Percentiles rank a stretch among this genome's conserved stretches.
These are phyloP conservation scores for Lophius piscatorius DNA, from an alignment of 2,113 vertebrate species.

Conservation along the genomic window DNA sequence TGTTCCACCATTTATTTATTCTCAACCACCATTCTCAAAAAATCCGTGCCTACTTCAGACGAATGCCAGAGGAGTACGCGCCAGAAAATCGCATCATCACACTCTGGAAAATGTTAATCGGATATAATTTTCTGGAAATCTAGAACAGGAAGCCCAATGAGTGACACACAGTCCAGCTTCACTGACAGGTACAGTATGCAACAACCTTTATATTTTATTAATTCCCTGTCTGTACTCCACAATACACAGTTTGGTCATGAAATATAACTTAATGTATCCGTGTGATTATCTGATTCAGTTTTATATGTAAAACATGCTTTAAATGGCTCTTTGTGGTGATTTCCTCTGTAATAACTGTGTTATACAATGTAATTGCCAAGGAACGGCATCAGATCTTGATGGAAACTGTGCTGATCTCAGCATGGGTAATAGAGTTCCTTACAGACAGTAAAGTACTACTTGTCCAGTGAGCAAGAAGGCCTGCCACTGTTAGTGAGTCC, in stretches of 20 bases:
- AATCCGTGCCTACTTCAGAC: conserved; percentile 50
- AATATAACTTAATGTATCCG: neutral
- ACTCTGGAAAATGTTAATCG: conserved; percentile 88
- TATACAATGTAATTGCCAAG: conserved; percentile 56
- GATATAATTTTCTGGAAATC: conserved; percentile 83
- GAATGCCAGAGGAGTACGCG: conserved; percentile 65
- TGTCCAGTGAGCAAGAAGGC: conserved; percentile 36
- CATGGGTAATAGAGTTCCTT: conserved; percentile 54
- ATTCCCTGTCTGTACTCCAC: conserved; percentile 6
- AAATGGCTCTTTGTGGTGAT: conserved; percentile 32
- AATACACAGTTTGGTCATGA: neutral
- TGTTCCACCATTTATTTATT: conserved; percentile 29
- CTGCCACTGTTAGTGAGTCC: conserved; percentile 47
- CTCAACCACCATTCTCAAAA: conserved; percentile 34
- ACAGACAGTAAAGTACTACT: conserved; percentile 60
- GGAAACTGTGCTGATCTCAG: conserved; percentile 69
- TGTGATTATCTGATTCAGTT: neutral
- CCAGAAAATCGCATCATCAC: conserved; percentile 59
- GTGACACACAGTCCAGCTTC: conserved; percentile 94
- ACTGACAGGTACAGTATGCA: conserved; percentile 88
- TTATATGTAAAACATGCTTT: conserved; percentile 21
- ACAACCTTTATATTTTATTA: neutral
- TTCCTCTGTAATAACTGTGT: conserved; percentile 53
- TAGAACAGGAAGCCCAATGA: conserved; percentile 95
- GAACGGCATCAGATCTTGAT: conserved; percentile 50